These are phyloP conservation scores for Platycnemis pennipes DNA, from an alignment of 2,888 invertebrate genomes.

Conservation along the genomic window DNA sequence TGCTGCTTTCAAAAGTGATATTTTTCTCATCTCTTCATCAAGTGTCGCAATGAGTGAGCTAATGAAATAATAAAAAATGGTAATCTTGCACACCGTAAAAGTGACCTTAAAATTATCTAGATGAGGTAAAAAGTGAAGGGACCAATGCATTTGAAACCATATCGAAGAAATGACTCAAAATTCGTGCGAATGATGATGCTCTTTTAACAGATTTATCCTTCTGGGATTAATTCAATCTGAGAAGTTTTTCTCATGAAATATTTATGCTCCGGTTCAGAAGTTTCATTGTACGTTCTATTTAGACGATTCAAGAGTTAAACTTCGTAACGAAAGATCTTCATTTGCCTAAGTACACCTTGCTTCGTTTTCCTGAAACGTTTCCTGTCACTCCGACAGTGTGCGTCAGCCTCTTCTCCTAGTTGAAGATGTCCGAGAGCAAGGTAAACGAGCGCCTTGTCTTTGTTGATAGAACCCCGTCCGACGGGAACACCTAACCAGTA, in stretches of 20 bases:
- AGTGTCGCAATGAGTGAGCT: not conserved
- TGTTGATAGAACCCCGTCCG: not conserved
- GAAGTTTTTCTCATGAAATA: no score
- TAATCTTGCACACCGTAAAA: not conserved
- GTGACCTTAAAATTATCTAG: not conserved
- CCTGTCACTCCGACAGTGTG: not conserved
- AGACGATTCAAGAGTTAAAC: no score
- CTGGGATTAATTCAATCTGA: no score
- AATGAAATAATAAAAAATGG: not conserved
- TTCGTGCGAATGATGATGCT: no score
- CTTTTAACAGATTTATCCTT: no score
- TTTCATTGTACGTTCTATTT: no score
- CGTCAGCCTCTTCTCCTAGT: no score
- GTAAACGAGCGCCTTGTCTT: not conserved
- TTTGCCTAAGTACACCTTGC: no score
- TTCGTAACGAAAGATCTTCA: no score
- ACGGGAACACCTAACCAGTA: not conserved
- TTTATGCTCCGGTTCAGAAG: no score
- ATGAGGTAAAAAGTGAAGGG: not conserved
- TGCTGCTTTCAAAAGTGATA: not conserved
- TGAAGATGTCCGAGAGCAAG: not conserved
- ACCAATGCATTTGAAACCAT: not conserved
- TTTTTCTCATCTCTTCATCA: constrained; percentile 6
- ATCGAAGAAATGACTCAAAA: no score
- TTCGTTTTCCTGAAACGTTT: not conserved